Percentiles rank a stretch among this genome's conserved stretches.
Conservation (phyloP, 1,140 invertebrate genomes). For the Charaxes varanes region DNA sequence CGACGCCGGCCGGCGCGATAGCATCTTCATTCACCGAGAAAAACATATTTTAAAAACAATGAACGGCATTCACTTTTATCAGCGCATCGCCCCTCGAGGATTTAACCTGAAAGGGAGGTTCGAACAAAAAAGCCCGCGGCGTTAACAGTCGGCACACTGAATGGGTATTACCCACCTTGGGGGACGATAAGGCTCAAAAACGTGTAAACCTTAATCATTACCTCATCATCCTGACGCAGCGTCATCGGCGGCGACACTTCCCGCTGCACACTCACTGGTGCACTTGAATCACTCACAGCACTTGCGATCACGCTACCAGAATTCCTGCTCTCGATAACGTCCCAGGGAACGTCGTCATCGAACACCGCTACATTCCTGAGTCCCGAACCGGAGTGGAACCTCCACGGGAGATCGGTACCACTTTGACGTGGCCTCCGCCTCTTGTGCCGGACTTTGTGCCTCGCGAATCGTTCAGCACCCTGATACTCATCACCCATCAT, state of each 20-base stretch:
- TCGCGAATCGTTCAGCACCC: constrained; percentile 48
- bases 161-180: constrained; percentile 51
- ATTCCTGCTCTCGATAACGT: constrained; percentile 39
- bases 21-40: constrained; percentile 34
- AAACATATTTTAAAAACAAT: constrained; percentile 53
- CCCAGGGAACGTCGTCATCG: constrained; percentile 53
- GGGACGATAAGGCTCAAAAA: constrained; percentile 55
- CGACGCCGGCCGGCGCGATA: constrained; percentile 31
- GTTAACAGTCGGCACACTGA: constrained; percentile 41
- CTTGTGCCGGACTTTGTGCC: constrained; percentile 63
- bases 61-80: constrained; percentile 55
- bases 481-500: constrained; percentile 59
- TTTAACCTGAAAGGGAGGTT: constrained; percentile 35
- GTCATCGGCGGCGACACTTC: constrained; percentile 55
- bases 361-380: constrained; percentile 52
- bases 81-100: constrained; percentile 49
- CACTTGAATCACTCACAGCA: constrained; percentile 58
- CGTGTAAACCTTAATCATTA: constrained; percentile 28
- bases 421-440: constrained; percentile 48
- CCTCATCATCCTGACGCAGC: constrained; percentile 58
- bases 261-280: constrained; percentile 34
- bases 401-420: constrained; percentile 54
- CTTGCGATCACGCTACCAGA: constrained; percentile 39
- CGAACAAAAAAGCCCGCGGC: constrained; percentile 41
- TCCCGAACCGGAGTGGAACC: constrained; percentile 46